Base-by-base conservation (phyloP, 35 echinoderm and acorn worm species). In the Patiria miniata region DNA sequence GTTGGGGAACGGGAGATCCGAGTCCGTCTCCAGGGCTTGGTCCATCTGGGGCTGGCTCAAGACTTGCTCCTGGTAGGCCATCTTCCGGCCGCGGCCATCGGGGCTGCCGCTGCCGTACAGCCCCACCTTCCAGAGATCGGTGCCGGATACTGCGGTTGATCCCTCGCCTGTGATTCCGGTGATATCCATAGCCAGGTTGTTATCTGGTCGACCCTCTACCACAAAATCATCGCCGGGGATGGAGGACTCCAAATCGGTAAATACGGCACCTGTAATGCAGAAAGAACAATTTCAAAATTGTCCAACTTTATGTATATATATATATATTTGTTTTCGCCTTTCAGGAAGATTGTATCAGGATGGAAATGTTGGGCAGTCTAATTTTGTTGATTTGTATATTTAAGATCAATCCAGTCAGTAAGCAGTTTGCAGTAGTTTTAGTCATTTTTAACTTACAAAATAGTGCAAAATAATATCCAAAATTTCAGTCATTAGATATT, bases 141-240 rank as follows among this genome's bases (percentile, higher is more conserved):
- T 68, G 15, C 93, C 93, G 52, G 37, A 37, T 19, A 93, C 39
- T 51, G 85, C 80, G 19, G 89, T 87, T 8, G 89, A 84, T 44
- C 79, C 90, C 28, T 79, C 29, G 14, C 78, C 84, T 15, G 84
- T 56, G 16, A 92, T 85, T 8, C 90, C 90, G 56, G 85, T 87
- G 2, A 95, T 78, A 69, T 95, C 90, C 40, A 95, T 91, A 51
- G 56, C 83, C 51, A 95, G 40, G 9, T 77, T 51, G 33, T 86
- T 79, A 3, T 77, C 79, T 53, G 55, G 78, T 36, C 85, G 80
- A 40, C 85, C 89, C 87, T 88, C 85, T 34, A 69, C 61, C 47
- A 91, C 81, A 5, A 51, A 38, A 19, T 79, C 85, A 60, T 91
- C 85, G 68, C 61, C 79, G 1, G 77, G 85, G 18, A 95, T 83